Evolutionary conservation across 2,797 vertebrate genomes (phyloP).

Genomic region (Microhierax caerulescens): DNA sequence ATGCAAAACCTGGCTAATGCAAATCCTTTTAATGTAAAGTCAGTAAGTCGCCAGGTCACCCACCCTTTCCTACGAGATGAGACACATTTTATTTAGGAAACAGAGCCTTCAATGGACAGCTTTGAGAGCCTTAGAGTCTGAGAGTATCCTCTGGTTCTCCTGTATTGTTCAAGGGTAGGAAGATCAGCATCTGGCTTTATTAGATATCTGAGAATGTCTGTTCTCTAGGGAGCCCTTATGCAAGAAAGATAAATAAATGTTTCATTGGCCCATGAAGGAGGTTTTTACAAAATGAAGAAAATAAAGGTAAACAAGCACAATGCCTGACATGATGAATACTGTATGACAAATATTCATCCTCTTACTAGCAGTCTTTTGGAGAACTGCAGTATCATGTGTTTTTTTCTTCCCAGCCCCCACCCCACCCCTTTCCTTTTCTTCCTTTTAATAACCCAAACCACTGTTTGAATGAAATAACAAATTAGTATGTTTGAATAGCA

Average conservation of each 20-base stretch:
- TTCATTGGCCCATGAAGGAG: neutral
- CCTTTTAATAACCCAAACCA: neutral
- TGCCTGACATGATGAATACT: neutral
- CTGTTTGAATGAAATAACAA: neutral
- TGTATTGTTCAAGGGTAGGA: neutral
- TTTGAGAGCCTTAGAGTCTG: neutral
- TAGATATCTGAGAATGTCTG: neutral
- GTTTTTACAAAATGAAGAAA: neutral
- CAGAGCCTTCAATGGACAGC: neutral
- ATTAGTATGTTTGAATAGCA: neutral
- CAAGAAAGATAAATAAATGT: neutral
- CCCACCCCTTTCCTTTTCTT: neutral
- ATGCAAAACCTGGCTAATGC: neutral
- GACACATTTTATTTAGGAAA: neutral
- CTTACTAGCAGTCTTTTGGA: neutral
- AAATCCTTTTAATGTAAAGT: slow-evolving; percentile 11
- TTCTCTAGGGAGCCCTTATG: neutral
- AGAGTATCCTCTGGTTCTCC: neutral
- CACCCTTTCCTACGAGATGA: neutral
- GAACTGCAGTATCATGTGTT: neutral
- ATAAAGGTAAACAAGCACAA: neutral
- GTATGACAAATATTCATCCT: neutral
- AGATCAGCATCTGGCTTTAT: neutral
- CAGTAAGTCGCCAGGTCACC: neutral
- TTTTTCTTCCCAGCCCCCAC: neutral